Evolutionary conservation across 2,113 vertebrate species (phyloP).

Genomic region (Leucopsar rothschildi): DNA sequence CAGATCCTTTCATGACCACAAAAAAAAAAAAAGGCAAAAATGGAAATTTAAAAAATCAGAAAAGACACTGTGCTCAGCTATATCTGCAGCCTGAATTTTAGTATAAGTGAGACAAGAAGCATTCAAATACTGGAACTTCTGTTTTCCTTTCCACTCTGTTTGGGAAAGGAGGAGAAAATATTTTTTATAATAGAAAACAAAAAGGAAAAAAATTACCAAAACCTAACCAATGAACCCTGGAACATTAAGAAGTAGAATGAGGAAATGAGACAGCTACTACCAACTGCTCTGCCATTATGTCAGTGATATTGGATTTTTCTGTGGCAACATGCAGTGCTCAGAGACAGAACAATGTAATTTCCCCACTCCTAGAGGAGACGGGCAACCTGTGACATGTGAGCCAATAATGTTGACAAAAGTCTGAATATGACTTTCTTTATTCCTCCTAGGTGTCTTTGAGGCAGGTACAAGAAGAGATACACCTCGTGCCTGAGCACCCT

Average conservation of each 20-base stretch:
- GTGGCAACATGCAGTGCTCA: neutral
- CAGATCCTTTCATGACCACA: neutral
- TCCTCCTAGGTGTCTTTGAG: neutral
- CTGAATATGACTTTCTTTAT: neutral
- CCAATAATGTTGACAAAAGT: neutral
- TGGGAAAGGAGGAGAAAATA: neutral
- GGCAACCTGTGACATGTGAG: accelerated
- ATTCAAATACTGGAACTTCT: neutral
- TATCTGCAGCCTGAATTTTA: neutral
- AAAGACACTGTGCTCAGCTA: neutral
- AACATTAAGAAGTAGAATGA: neutral
- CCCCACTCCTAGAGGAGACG: neutral
- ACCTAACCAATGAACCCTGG: neutral
- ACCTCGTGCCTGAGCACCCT: neutral
- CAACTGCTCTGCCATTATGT: neutral
- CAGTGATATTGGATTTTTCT: neutral
- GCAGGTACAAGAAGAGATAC: neutral
- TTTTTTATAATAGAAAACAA: neutral
- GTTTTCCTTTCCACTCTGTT: neutral
- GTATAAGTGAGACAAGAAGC: neutral
- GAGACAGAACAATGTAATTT: neutral
- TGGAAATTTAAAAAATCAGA: neutral
- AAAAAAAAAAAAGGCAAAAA: neutral
- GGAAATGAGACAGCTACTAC: neutral
- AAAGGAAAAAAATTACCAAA: neutral